phyloP scores from a whole-genome alignment of 1,140 invertebrate species.

The Drosophila sp. region DNA sequence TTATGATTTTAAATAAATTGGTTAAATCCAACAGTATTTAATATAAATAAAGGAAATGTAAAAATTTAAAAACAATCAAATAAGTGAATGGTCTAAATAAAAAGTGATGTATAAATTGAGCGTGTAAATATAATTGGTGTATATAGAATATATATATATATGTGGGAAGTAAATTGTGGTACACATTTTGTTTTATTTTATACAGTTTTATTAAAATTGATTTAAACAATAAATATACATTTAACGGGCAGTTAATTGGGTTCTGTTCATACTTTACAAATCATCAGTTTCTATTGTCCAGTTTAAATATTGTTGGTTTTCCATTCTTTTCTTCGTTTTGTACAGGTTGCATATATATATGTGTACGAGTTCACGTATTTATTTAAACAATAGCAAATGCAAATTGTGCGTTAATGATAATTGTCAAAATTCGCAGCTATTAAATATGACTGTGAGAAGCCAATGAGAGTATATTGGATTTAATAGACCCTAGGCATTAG shows the following conservation, averaged over 20 bases:
- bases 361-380: conserved; percentile 4
- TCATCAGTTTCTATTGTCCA: conserved; percentile 9
- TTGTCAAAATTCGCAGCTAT: conserved; percentile 42
- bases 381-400: conserved; percentile 42
- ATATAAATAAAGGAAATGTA: too few species aligned
- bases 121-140: background rate
- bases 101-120: too few species aligned
- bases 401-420: conserved; percentile 4
- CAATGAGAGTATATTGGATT: conserved; percentile 42
- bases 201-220: conserved; percentile 59
- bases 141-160: too few species aligned
- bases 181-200: conserved; percentile 40
- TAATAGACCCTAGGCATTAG: conserved; percentile 56
- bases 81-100: too few species aligned
- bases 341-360: conserved; percentile 21
- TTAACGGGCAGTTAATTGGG: conserved; percentile 53
- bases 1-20: too few species aligned
- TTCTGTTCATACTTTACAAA: conserved; percentile 48
- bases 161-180: conserved; percentile 7
- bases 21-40: too few species aligned
- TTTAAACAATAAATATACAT: conserved; percentile 61
- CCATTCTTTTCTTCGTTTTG: conserved; percentile 16
- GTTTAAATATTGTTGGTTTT: conserved; percentile 20
- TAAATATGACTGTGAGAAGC: conserved; percentile 55
- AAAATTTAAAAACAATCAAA: too few species aligned